These are phyloP conservation scores for Drosophila serrata DNA, from an alignment of 1,140 invertebrate genomes.

Conservation along the genomic window DNA sequence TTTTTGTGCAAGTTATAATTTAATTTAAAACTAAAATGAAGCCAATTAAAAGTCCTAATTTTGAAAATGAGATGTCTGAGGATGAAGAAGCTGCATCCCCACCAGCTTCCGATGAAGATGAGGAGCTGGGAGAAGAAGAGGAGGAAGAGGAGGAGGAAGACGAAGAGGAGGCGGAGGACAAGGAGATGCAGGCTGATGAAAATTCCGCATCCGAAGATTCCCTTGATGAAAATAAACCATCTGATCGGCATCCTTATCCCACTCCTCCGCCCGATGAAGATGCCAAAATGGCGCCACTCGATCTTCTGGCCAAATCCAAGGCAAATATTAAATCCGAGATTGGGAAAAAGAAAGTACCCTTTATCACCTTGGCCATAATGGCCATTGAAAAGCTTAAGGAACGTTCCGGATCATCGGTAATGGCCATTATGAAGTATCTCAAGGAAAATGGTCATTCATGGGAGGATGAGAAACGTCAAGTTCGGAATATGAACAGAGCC, in stretches of 20 bases:
- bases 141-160: neutral
- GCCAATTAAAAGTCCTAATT: neutral
- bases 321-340: neutral
- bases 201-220: neutral
- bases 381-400: conserved; percentile 31
- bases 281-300: conserved; percentile 10
- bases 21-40: conserved; percentile 3
- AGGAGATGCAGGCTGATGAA: neutral
- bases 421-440: conserved; percentile 46
- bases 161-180: neutral
- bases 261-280: conserved; percentile 53
- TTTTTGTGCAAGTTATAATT: neutral
- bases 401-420: conserved; percentile 44
- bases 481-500: neutral
- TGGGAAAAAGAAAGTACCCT: neutral
- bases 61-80: neutral
- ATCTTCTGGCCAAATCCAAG: neutral
- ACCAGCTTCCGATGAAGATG: conserved; percentile 1
- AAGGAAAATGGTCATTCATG: conserved; percentile 32
- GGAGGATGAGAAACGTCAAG: neutral
- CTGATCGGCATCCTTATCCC: conserved; percentile 28
- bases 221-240: neutral
- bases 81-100: conserved; percentile 1
- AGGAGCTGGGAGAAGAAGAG: neutral
- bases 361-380: neutral